These are phyloP conservation scores for Gavialis gangeticus DNA, from an alignment of 2,113 vertebrate genomes.

Conservation along the genomic window DNA sequence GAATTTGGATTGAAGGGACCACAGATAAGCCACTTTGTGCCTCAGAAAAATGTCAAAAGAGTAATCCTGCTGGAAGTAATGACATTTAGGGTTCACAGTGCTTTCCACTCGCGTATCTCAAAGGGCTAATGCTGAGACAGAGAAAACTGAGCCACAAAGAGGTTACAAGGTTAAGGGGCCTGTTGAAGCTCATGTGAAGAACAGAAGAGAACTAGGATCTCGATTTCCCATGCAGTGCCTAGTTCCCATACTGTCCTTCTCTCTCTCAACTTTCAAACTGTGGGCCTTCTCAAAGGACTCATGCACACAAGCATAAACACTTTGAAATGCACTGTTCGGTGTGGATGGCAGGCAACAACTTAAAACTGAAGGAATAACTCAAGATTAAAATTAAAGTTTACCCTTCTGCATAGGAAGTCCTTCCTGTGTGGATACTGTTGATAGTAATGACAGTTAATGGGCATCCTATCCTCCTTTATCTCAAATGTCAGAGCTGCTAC, in stretches of 20 bases:
- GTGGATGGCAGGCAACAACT: background rate
- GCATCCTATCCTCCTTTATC: background rate
- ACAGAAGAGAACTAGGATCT: background rate
- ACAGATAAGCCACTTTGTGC: background rate
- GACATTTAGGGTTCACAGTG: background rate
- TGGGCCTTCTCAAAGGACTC: background rate
- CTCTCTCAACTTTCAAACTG: too few species aligned
- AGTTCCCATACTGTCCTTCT: fast-evolving
- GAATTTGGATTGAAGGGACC: conserved; percentile 2
- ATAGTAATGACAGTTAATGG: background rate
- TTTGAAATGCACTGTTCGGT: background rate
- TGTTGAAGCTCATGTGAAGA: background rate
- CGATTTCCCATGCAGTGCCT: background rate
- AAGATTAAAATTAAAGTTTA: background rate
- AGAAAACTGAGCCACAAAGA: background rate
- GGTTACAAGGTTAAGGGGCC: background rate
- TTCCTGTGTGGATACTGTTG: fast-evolving
- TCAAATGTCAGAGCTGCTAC: background rate
- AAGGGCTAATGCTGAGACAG: background rate
- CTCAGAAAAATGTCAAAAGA: background rate
- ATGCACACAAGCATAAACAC: background rate
- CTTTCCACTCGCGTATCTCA: background rate
- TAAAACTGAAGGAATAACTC: background rate
- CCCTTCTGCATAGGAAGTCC: background rate
- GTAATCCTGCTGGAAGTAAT: background rate